Evolutionary conservation across 2,888 invertebrate species (phyloP).

Genomic region (Drosophila atripex): DNA sequence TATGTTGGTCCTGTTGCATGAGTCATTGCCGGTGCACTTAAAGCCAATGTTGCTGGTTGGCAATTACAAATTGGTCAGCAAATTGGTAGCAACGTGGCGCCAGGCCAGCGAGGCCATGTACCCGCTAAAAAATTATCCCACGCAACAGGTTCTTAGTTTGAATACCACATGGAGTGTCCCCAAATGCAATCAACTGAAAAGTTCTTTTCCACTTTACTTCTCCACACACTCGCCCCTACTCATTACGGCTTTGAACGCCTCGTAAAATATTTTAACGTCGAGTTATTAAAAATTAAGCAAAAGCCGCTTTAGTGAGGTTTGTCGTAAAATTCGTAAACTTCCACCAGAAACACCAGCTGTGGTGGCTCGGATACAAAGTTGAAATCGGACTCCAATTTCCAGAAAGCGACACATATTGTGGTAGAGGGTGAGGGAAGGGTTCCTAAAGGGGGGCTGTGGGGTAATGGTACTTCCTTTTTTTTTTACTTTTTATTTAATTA

Average conservation of each 20-base stretch:
- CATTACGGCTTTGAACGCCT: slow-evolving; percentile 30
- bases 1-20: slow-evolving; percentile 32
- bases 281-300: slow-evolving; percentile 59
- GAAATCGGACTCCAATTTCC: slow-evolving; percentile 48
- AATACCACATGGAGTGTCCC: slow-evolving; percentile 14
- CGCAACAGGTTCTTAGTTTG: slow-evolving; percentile 69
- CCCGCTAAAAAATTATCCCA: slow-evolving; percentile 58
- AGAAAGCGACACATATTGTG: slow-evolving; percentile 52
- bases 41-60: slow-evolving; percentile 24
- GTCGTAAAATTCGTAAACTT: slow-evolving; percentile 50
- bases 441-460: not conserved
- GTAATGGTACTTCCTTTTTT: slow-evolving; percentile 2
- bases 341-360: slow-evolving; percentile 24
- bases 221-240: not conserved
- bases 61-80: slow-evolving; percentile 44
- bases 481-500: slow-evolving; percentile 52
- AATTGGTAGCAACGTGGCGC: slow-evolving; percentile 36
- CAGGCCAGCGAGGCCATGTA: slow-evolving; percentile 8
- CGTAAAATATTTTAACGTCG: slow-evolving; percentile 62
- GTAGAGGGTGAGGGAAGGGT: slow-evolving; percentile 17
- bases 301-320: slow-evolving; percentile 30
- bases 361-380: slow-evolving; percentile 22
- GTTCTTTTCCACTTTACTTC: slow-evolving; percentile 12
- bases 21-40: slow-evolving; percentile 17
- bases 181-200: slow-evolving; percentile 40